Percentiles rank a stretch among this genome's conserved stretches.
phyloP scores from a whole-genome alignment of 2,888 invertebrate genomes.

The Rhorus exstirpatorius region DNA sequence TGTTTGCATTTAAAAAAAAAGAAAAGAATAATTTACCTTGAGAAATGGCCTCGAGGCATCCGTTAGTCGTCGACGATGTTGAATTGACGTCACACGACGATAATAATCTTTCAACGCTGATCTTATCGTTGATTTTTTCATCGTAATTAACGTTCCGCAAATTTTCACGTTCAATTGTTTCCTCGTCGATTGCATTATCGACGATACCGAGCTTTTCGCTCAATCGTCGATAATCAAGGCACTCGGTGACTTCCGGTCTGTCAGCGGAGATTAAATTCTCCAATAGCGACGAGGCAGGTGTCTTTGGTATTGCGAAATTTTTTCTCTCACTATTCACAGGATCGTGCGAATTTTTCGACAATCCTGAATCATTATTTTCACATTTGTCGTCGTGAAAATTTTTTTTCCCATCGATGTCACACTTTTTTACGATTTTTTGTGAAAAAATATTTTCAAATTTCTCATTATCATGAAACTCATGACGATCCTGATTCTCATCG shows the following conservation, averaged over 20 bases:
- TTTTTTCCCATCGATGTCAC: not conserved
- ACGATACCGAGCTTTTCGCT: conserved; percentile 66
- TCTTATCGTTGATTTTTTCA: conserved; percentile 37
- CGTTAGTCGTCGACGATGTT: conserved; percentile 27
- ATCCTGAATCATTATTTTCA: conserved; percentile 13
- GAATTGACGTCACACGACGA: conserved; percentile 23
- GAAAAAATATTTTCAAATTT: conserved; percentile 7
- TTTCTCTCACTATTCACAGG: conserved; percentile 1
- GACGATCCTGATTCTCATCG: not conserved
- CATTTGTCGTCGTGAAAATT: conserved; percentile 9
- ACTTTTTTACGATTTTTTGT: conserved; percentile 3
- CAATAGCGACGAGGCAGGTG: conserved; percentile 71
- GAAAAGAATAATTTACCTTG: conserved; percentile 46
- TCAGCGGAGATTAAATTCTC: conserved; percentile 64
- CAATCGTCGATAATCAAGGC: conserved; percentile 43
- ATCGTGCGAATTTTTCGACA: conserved; percentile 19
- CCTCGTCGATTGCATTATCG: conserved; percentile 52
- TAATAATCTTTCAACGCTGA: conserved; percentile 6
- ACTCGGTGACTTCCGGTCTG: not conserved
- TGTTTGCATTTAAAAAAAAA: not conserved
- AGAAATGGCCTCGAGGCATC: conserved; percentile 47
- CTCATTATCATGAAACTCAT: conserved; percentile 7
- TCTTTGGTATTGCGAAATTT: conserved; percentile 70
- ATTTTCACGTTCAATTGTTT: conserved; percentile 36
- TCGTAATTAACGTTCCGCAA: conserved; percentile 17